Conservation (phyloP, 2,113 vertebrate genomes). For the Anoura caudifer region DNA sequence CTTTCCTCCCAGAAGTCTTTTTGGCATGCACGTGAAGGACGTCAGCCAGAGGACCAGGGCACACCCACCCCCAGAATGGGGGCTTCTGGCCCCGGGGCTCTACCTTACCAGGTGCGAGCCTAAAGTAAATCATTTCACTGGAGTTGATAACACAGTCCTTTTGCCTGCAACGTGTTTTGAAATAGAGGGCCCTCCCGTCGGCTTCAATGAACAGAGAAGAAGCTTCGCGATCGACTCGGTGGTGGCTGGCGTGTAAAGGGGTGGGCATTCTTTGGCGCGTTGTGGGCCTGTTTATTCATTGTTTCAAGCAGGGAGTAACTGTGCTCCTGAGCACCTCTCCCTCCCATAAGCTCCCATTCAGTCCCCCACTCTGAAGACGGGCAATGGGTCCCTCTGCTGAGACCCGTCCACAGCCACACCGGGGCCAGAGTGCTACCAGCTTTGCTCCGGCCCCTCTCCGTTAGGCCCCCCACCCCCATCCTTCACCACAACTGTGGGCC, state of each 20-base stretch:
- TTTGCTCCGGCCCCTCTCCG: not conserved
- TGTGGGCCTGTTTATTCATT: not conserved
- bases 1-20: not conserved
- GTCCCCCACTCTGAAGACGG: not conserved
- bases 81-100: not conserved
- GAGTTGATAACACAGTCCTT: constrained; percentile 51
- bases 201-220: constrained; percentile 64
- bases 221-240: constrained; percentile 64
- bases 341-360: not conserved
- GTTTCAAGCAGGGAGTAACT: not conserved
- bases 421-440: not conserved
- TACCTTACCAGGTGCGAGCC: not conserved
- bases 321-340: not conserved
- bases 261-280: not conserved
- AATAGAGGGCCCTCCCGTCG: constrained; percentile 40
- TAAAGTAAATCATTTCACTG: constrained; percentile 53
- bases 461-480: too few relatives aligned
- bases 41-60: not conserved
- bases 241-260: constrained; percentile 51
- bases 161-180: constrained; percentile 39
- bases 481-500: not conserved
- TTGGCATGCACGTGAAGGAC: not conserved
- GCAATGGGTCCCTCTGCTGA: not conserved
- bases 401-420: not conserved
- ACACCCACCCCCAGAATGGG: not conserved